Evolutionary conservation across 2,797 vertebrate species (phyloP).

Genomic region (Diplodus sargus): DNA sequence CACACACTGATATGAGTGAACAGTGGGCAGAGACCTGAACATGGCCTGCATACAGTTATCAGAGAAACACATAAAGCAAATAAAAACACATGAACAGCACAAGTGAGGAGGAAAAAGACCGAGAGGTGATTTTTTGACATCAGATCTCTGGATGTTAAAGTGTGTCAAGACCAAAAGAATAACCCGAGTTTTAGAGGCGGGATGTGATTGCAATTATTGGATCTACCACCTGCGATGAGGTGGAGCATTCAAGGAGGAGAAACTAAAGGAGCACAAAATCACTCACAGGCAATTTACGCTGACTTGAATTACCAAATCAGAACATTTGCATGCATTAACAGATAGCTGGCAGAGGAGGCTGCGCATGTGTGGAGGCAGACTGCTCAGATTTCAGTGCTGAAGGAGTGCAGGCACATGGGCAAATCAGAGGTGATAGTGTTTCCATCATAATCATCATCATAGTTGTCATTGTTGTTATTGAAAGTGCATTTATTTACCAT

Average conservation of each 20-base stretch:
- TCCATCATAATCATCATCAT: slow-evolving; percentile 57
- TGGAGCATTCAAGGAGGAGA: slow-evolving; percentile 45
- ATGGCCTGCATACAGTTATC: not conserved
- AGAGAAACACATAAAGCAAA: slow-evolving; percentile 6
- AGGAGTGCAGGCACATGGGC: slow-evolving; percentile 60
- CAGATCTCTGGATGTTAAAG: slow-evolving; percentile 25
- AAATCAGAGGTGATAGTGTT: slow-evolving; percentile 64
- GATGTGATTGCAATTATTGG: slow-evolving; percentile 34
- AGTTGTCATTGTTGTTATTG: slow-evolving; percentile 57
- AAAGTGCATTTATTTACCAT: slow-evolving; percentile 88
- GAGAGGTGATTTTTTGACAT: slow-evolving; percentile 21
- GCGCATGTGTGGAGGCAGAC: slow-evolving; percentile 48
- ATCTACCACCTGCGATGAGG: slow-evolving; percentile 31
- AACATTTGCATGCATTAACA: slow-evolving; percentile 71
- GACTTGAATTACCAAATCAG: slow-evolving; percentile 60
- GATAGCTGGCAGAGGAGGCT: slow-evolving; percentile 55
- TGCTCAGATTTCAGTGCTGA: slow-evolving; percentile 54
- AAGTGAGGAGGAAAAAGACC: not conserved
- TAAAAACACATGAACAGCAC: slow-evolving; percentile 31
- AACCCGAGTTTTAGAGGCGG: slow-evolving; percentile 23
- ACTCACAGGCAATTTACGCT: slow-evolving; percentile 54
- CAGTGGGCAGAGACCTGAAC: not conserved
- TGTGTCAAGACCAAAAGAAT: slow-evolving; percentile 44
- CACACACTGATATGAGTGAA: not conserved
- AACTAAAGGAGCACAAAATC: slow-evolving; percentile 50